phyloP scores from a whole-genome alignment of 53 echinoderm and acorn worm genomes.

The Stichopus horrens region DNA sequence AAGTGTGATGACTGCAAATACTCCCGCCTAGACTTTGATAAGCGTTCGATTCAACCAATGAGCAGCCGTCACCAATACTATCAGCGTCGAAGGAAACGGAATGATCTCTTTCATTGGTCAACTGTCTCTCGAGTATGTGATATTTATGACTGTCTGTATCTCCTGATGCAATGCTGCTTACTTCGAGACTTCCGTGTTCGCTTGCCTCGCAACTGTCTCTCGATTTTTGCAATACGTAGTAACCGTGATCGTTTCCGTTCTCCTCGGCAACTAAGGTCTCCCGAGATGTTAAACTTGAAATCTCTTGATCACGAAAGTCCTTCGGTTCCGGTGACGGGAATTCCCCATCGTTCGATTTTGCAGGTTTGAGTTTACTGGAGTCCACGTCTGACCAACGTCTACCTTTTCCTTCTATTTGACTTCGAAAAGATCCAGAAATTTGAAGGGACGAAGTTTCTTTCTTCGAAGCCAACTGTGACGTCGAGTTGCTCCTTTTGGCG shows the following conservation, averaged over 20 bases:
- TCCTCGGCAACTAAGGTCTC: neutral
- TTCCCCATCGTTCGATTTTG: neutral
- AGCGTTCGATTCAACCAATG: conserved; percentile 1
- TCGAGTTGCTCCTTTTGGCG: conserved; percentile 2
- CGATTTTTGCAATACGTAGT: neutral
- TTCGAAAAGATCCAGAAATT: neutral
- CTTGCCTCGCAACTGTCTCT: neutral
- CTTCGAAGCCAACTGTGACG: neutral
- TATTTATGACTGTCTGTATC: neutral
- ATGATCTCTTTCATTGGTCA: neutral
- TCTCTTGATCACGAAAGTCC: neutral
- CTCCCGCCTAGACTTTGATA: conserved; percentile 37
- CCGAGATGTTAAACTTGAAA: neutral
- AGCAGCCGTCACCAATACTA: neutral
- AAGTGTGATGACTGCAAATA: conserved; percentile 29
- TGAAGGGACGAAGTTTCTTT: neutral
- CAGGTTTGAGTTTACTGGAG: neutral
- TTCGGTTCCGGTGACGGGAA: neutral
- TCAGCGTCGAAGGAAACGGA: neutral
- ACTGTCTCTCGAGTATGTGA: conserved; percentile 20
- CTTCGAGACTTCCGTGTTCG: neutral
- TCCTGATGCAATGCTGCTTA: neutral
- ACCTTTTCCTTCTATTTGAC: neutral
- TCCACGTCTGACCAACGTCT: conserved; percentile 2
- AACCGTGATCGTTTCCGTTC: neutral